phyloP scores from a whole-genome alignment of 2,797 vertebrate species.

The Phrynocephalus guinanensis region DNA sequence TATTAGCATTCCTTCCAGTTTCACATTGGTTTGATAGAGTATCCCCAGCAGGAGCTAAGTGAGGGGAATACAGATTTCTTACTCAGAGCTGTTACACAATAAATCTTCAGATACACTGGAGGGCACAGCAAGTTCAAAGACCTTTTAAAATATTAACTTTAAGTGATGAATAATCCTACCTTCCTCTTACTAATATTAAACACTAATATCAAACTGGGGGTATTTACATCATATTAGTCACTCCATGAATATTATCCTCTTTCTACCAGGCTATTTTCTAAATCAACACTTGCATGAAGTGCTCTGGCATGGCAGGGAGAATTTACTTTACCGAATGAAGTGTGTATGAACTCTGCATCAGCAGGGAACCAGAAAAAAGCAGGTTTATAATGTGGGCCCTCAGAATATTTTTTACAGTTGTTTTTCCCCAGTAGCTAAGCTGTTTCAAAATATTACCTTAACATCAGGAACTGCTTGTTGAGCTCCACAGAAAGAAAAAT shows the following conservation, averaged over 20 bases:
- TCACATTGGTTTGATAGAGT: neutral
- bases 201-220: neutral
- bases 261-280: neutral
- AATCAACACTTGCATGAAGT: neutral
- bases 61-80: constrained; percentile 7
- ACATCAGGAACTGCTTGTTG: neutral
- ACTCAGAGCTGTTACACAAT: constrained; percentile 35
- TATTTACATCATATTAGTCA: constrained; percentile 1
- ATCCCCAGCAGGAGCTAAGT: neutral
- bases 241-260: neutral
- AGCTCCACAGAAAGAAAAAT: neutral
- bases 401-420: neutral
- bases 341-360: neutral
- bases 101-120: constrained; percentile 41
- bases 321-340: constrained; percentile 5
- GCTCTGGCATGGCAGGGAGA: neutral
- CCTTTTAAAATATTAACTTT: constrained; percentile 43
- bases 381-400: neutral
- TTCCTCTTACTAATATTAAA: neutral
- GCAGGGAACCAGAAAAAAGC: neutral
- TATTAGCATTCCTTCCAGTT: neutral
- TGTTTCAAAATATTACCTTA: neutral
- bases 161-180: constrained; percentile 33
- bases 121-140: constrained; percentile 42
- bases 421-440: neutral